A percentile compares a stretch with the other conserved stretches of the same genome.
phyloP scores from a whole-genome alignment of 2,113 vertebrate genomes.

The Malurus elegans region DNA sequence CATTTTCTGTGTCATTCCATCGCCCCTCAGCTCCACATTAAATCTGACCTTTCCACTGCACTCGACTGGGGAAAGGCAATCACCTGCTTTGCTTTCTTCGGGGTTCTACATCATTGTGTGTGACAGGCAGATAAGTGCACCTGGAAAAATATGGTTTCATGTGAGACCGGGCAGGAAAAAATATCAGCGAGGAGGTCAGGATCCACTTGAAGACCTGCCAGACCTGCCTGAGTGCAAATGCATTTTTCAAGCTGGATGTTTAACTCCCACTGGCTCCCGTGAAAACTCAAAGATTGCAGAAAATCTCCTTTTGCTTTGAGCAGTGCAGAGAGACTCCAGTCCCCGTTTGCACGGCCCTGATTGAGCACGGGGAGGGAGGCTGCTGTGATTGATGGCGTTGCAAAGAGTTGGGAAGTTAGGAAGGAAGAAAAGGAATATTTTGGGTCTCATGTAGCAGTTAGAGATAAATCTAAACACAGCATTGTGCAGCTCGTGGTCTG shows the following conservation, averaged over 20 bases:
- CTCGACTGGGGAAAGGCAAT: background rate
- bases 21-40: background rate
- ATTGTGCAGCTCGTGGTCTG: background rate
- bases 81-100: background rate
- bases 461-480: background rate
- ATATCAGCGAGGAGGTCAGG: background rate
- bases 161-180: background rate
- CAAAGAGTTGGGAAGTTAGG: background rate
- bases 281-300: background rate
- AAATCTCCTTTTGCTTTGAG: background rate
- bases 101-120: background rate
- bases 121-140: background rate
- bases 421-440: background rate
- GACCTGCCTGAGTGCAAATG: background rate
- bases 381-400: background rate
- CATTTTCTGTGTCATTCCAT: conserved; percentile 13
- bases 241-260: background rate
- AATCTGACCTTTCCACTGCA: conserved; percentile 36
- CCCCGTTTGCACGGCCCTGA: background rate
- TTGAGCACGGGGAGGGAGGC: accelerated
- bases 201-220: background rate
- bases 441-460: background rate
- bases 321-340: background rate
- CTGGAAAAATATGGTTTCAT: background rate
- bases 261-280: background rate